Percentiles rank a stretch among this genome's conserved stretches.
These are phyloP conservation scores for Aromia moschata DNA, from an alignment of 2,888 invertebrate genomes.

Conservation along the genomic window DNA sequence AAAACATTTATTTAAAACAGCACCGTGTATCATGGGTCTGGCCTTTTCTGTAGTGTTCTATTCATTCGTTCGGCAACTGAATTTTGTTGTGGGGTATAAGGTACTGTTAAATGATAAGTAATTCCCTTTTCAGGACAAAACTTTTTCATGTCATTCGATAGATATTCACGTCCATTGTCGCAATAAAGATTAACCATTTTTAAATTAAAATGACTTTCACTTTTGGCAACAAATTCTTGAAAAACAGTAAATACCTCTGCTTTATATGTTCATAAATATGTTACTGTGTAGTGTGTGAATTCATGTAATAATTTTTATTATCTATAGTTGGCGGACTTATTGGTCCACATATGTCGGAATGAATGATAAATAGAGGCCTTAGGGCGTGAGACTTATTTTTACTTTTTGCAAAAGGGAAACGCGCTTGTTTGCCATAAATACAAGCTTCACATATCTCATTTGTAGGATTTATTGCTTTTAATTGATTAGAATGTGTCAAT, in stretches of 20 bases:
- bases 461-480: constrained; percentile 24
- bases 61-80: constrained; percentile 23
- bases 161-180: constrained; percentile 23
- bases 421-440: constrained; percentile 34
- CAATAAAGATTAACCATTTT: constrained; percentile 39
- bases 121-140: constrained; percentile 13
- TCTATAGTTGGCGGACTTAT: constrained; percentile 40
- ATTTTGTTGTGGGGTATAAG: constrained; percentile 21
- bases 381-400: constrained; percentile 27
- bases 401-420: constrained; percentile 30
- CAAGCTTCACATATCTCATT: constrained; percentile 34
- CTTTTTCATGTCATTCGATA: constrained; percentile 8
- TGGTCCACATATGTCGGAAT: constrained; percentile 33
- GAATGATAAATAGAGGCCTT: constrained; percentile 33
- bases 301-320: constrained; percentile 54
- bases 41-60: constrained; percentile 27
- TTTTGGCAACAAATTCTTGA: constrained; percentile 28
- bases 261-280: constrained; percentile 43
- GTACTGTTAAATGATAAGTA: constrained; percentile 18
- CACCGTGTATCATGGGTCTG: constrained; percentile 23
- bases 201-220: constrained; percentile 29
- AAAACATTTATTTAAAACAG: constrained; percentile 31
- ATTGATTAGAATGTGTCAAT: constrained; percentile 12
- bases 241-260: constrained; percentile 31
- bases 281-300: constrained; percentile 54